Evolutionary conservation across 2,888 invertebrate genomes (phyloP).

Genomic region (Xylophagus ater): DNA sequence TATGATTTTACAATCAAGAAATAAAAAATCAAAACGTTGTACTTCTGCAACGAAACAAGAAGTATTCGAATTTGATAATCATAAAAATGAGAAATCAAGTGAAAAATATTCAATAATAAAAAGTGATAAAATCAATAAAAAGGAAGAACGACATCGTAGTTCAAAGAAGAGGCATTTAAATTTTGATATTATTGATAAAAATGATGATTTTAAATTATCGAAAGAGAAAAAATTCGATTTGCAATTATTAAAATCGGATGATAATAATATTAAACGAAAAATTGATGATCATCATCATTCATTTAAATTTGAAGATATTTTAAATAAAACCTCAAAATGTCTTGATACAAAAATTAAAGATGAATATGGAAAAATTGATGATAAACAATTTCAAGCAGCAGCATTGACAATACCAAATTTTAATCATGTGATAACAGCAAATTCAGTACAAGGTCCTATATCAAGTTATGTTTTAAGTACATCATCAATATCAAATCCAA

Average conservation of each 20-base stretch:
- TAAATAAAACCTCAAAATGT: too few relatives aligned
- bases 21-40: slow-evolving; percentile 39
- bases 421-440: slow-evolving; percentile 15
- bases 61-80: not conserved
- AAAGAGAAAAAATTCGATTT: too few relatives aligned
- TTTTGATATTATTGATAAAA: slow-evolving; percentile 40
- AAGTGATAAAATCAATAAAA: slow-evolving; percentile 28
- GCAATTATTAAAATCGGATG: too few relatives aligned
- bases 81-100: not conserved
- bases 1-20: slow-evolving; percentile 47
- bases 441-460: slow-evolving; percentile 15
- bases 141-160: slow-evolving; percentile 34
- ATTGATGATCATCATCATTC: too few relatives aligned
- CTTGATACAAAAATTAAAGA: not conserved
- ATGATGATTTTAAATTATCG: slow-evolving; percentile 17
- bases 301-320: too few relatives aligned
- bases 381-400: slow-evolving; percentile 18
- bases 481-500: slow-evolving; percentile 7
- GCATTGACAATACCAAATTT: slow-evolving; percentile 21
- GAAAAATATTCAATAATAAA: not conserved
- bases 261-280: too few relatives aligned
- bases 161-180: slow-evolving; percentile 39
- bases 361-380: slow-evolving; percentile 10
- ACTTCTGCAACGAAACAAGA: not conserved
- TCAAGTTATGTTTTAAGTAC: slow-evolving; percentile 17